Evolutionary conservation across 2,888 invertebrate genomes (phyloP).

Genomic region (Toxonevra muliebris): DNA sequence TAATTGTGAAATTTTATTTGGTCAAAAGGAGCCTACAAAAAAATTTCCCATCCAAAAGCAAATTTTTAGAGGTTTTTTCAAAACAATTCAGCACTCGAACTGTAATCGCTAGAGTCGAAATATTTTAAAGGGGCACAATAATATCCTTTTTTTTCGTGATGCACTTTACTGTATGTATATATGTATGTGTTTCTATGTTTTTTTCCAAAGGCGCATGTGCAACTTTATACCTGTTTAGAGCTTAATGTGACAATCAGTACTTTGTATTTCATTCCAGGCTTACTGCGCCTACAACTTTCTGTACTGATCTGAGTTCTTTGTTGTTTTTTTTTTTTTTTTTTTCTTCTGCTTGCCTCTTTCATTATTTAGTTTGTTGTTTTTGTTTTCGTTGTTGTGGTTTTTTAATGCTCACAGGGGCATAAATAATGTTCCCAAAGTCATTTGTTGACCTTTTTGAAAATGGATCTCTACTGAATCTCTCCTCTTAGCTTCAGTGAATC

Average conservation of each 20-base stretch:
- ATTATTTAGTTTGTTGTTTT: neutral
- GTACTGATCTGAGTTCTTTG: neutral
- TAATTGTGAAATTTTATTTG: no score
- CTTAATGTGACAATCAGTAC: conserved; percentile 19
- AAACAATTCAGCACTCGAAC: no score
- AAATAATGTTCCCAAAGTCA: conserved; percentile 27
- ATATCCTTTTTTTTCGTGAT: no score
- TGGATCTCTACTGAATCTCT: conserved; percentile 2
- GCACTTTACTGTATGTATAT: no score
- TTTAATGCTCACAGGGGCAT: conserved; percentile 18
- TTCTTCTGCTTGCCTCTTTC: neutral
- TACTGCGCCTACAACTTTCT: conserved; percentile 17
- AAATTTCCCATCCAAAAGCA: no score
- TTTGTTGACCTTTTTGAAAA: conserved; percentile 25
- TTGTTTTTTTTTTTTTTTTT: conserved; percentile 1
- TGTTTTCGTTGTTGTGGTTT: conserved; percentile 10
- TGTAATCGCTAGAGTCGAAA: no score
- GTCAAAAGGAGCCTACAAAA: no score
- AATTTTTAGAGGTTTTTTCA: no score
- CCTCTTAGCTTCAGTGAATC: neutral
- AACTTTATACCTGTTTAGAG: conserved; percentile 27
- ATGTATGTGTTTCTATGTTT: no score
- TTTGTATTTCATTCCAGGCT: neutral
- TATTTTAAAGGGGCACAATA: no score
- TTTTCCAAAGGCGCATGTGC: conserved; percentile 6